Percentiles rank a stretch among this genome's conserved stretches.
Evolutionary conservation across 2,113 vertebrate species (phyloP).

Genomic region (Chionis minor): DNA sequence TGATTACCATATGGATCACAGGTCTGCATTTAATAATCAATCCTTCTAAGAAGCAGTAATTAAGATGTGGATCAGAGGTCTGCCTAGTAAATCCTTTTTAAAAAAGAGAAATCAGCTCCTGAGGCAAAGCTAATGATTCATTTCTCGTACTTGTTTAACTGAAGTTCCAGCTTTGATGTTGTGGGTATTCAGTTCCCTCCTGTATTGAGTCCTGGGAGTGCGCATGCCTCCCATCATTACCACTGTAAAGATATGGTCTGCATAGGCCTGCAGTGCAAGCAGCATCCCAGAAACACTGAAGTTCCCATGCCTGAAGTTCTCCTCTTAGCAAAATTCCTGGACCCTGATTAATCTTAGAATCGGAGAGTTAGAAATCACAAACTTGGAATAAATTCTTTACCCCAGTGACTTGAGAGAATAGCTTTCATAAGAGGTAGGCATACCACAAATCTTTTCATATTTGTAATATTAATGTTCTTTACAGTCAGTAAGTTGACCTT

Average conservation of each 20-base stretch:
- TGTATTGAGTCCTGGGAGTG: not conserved
- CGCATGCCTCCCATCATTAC: not conserved
- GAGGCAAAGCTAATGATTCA: not conserved
- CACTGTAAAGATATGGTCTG: not conserved
- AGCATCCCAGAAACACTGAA: not conserved
- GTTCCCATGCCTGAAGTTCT: not conserved
- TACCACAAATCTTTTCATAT: not conserved
- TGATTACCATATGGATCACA: not conserved
- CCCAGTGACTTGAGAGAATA: not conserved
- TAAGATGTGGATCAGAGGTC: not conserved
- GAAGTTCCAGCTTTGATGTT: not conserved
- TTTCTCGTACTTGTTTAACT: not conserved
- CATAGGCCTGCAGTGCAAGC: not conserved
- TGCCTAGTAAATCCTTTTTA: not conserved
- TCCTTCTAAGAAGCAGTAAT: not conserved
- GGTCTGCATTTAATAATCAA: not conserved
- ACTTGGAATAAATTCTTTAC: not conserved
- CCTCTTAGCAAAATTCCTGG: not conserved
- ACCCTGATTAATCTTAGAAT: not conserved
- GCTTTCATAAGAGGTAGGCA: not conserved
- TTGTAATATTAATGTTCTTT: conserved; percentile 22
- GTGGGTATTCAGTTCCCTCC: not conserved
- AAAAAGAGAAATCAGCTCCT: not conserved
- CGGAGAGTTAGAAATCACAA: not conserved
- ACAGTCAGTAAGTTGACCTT: conserved; percentile 27